Percentiles rank a stretch among this genome's conserved stretches.
These are phyloP conservation scores for Achatina immaculata DNA, from an alignment of 1,140 invertebrate genomes.

Conservation along the genomic window DNA sequence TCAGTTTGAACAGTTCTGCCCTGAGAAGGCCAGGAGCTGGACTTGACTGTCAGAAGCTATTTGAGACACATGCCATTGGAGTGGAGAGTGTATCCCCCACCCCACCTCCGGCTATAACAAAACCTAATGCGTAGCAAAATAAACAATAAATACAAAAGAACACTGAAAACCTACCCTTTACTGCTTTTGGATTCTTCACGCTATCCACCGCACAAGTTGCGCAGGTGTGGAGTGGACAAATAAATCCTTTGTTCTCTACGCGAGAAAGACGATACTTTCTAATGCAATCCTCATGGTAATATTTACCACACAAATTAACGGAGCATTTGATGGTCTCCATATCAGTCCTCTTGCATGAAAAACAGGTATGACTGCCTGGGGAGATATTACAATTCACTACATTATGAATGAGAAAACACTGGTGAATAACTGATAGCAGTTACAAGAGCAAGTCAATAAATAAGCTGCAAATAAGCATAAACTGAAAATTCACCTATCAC, in stretches of 20 bases:
- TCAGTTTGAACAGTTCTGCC: no score
- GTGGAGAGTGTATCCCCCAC: no score
- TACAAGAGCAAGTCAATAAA: no score
- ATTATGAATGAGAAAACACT: no score
- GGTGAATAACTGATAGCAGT: no score
- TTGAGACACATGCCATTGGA: no score
- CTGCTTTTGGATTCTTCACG: slow-evolving; percentile 70
- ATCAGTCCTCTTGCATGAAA: slow-evolving; percentile 75
- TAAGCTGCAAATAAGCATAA: no score
- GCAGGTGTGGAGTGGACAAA: slow-evolving; percentile 89
- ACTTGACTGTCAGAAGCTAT: no score
- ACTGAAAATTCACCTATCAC: no score
- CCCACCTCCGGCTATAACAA: no score
- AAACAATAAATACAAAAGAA: background rate
- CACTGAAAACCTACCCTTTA: slow-evolving; percentile 51
- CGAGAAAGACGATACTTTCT: slow-evolving; percentile 63
- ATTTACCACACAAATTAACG: slow-evolving; percentile 70
- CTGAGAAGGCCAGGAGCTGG: no score
- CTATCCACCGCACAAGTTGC: slow-evolving; percentile 91
- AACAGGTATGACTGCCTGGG: slow-evolving; percentile 84
- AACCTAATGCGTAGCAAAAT: no score
- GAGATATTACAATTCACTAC: background rate
- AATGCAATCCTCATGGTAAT: slow-evolving; percentile 73
- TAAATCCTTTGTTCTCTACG: slow-evolving; percentile 69
- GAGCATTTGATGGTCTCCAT: slow-evolving; percentile 72